These are phyloP conservation scores for Cyclargus thomasi DNA, from an alignment of 1,140 invertebrate species.

Conservation along the genomic window DNA sequence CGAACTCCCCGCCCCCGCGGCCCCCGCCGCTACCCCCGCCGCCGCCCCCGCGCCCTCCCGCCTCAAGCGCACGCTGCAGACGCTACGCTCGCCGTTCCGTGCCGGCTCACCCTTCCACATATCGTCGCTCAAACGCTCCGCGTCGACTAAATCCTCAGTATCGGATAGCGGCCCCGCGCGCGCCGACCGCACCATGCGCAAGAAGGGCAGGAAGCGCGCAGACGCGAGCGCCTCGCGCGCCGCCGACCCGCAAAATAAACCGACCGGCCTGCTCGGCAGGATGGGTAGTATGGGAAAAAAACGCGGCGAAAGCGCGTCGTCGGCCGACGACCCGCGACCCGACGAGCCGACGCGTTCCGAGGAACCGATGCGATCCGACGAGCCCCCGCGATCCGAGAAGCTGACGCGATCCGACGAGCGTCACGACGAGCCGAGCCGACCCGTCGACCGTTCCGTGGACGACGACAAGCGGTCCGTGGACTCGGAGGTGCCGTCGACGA, in stretches of 20 bases:
- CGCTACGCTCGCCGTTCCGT: constrained; percentile 66
- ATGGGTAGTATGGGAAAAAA: constrained; percentile 56
- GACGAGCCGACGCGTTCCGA: constrained; percentile 19
- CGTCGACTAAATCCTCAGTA: constrained; percentile 56
- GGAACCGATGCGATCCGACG: constrained; percentile 6
- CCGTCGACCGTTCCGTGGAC: neutral
- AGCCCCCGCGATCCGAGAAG: neutral
- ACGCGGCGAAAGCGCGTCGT: constrained; percentile 35
- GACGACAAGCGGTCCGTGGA: neutral
- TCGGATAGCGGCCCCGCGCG: constrained; percentile 61
- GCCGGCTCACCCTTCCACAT: constrained; percentile 66
- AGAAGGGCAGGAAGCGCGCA: constrained; percentile 61
- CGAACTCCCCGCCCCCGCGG: constrained; percentile 34
- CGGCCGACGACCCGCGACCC: constrained; percentile 21
- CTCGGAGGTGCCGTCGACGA: neutral
- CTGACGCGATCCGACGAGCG: constrained; percentile 13
- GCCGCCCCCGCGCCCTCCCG: constrained; percentile 44
- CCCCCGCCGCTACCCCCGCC: constrained; percentile 39
- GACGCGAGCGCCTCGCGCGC: constrained; percentile 50
- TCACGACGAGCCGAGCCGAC: neutral
- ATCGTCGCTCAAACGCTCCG: constrained; percentile 56
- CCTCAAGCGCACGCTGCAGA: constrained; percentile 57
- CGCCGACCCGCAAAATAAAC: constrained; percentile 53
- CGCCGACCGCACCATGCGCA: constrained; percentile 67
- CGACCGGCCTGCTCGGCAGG: constrained; percentile 40